Percentiles rank a stretch among this genome's conserved stretches.
Evolutionary conservation across 2,113 vertebrate genomes (phyloP).

Genomic region (Bucco capensis): DNA sequence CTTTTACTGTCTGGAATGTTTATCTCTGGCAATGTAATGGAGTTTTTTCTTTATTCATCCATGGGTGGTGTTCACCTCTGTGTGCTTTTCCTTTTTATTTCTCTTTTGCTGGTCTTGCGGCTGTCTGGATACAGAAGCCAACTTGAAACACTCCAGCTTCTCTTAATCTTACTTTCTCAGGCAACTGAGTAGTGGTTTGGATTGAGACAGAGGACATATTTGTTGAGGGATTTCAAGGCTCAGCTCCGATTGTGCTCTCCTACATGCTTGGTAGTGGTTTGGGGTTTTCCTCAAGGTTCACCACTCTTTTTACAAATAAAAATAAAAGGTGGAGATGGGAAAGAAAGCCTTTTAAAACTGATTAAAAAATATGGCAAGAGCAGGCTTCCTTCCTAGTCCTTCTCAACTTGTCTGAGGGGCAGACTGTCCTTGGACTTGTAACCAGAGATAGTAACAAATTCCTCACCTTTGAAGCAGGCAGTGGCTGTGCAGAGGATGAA

Average conservation of each 20-base stretch:
- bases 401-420: neutral
- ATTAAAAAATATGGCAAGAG: accelerated
- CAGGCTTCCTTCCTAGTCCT: neutral
- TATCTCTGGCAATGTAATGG: too few species aligned
- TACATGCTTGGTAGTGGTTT: accelerated
- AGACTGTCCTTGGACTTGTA: constrained; percentile 33
- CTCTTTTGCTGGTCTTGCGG: too few species aligned
- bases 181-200: too few species aligned
- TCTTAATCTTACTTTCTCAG: too few species aligned
- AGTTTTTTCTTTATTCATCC: too few species aligned
- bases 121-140: too few species aligned
- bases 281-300: neutral
- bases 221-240: too few species aligned
- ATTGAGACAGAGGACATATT: too few species aligned
- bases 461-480: neutral
- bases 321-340: neutral
- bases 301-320: neutral
- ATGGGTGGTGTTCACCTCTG: too few species aligned
- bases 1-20: too few species aligned
- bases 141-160: too few species aligned
- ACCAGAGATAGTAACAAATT: neutral
- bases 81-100: too few species aligned
- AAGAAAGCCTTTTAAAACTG: neutral
- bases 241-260: neutral
- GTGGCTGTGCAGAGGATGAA: neutral